Evolutionary conservation across 2,797 vertebrate genomes (phyloP).

Genomic region (Cryptoblepharus egeriae): DNA sequence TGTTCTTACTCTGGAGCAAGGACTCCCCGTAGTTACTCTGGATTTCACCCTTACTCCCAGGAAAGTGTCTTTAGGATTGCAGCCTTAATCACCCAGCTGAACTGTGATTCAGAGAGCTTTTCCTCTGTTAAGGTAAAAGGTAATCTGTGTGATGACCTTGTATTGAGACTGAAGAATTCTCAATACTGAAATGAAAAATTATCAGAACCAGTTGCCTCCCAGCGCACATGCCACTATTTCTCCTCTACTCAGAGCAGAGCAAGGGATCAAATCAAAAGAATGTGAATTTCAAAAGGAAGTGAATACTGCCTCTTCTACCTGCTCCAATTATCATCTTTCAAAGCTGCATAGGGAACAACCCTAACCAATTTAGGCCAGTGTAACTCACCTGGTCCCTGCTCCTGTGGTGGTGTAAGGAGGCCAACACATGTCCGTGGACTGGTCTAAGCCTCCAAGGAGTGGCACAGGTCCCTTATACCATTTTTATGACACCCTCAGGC

Average conservation of each 20-base stretch:
- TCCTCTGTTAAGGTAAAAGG: neutral
- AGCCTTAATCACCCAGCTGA: neutral
- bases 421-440: too few species aligned
- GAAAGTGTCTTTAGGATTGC: too few species aligned
- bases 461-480: too few species aligned
- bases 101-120: neutral
- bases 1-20: too few species aligned
- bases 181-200: neutral
- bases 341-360: neutral
- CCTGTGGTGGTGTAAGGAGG: too few species aligned
- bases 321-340: slow-evolving; percentile 2
- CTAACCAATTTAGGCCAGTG: too few species aligned
- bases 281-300: slow-evolving; percentile 22
- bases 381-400: too few species aligned
- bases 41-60: too few species aligned
- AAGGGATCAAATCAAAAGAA: neutral
- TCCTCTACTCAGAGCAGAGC: neutral
- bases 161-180: too few species aligned
- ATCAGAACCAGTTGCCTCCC: neutral
- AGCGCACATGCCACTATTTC: neutral
- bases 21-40: too few species aligned
- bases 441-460: too few species aligned
- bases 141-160: slow-evolving; percentile 2
- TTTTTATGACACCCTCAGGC: too few species aligned
- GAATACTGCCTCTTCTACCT: neutral